Evolutionary conservation across 2,797 vertebrate genomes (phyloP).

Genomic region (Lacerta bilineata): DNA sequence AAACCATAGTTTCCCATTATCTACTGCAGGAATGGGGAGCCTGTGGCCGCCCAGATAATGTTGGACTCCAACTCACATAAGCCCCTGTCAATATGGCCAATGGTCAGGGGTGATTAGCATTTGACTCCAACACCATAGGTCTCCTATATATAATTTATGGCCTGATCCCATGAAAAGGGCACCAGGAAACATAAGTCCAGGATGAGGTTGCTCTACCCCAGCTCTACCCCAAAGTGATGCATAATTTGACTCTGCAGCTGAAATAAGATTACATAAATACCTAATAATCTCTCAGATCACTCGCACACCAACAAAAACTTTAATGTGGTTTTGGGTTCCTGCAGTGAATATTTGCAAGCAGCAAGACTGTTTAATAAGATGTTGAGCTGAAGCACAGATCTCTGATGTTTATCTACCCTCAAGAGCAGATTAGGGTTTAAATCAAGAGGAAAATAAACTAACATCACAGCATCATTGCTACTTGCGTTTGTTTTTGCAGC

Average conservation of each 20-base stretch:
- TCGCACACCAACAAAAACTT: neutral
- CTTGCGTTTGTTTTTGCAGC: slow-evolving; percentile 18
- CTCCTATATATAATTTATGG: no score
- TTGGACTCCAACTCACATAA: no score
- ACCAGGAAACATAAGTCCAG: no score
- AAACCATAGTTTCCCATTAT: no score
- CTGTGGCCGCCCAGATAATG: no score
- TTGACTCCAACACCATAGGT: no score
- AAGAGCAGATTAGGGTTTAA: slow-evolving; percentile 33
- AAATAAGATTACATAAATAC: neutral
- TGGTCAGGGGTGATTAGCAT: no score
- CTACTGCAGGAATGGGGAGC: no score
- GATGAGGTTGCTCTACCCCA: neutral
- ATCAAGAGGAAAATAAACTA: slow-evolving; percentile 21
- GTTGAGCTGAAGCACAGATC: slow-evolving; percentile 9
- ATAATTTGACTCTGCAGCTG: neutral
- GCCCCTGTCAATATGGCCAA: no score
- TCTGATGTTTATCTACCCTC: slow-evolving; percentile 11
- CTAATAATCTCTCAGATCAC: neutral
- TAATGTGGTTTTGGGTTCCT: neutral
- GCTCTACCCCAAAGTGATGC: neutral
- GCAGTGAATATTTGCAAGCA: slow-evolving; percentile 8
- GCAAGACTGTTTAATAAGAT: slow-evolving; percentile 13
- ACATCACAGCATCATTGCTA: slow-evolving; percentile 2
- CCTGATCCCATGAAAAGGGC: no score